Evolutionary conservation across 2,888 invertebrate genomes (phyloP).

Genomic region (Drepanosiphum platanoidis): DNA sequence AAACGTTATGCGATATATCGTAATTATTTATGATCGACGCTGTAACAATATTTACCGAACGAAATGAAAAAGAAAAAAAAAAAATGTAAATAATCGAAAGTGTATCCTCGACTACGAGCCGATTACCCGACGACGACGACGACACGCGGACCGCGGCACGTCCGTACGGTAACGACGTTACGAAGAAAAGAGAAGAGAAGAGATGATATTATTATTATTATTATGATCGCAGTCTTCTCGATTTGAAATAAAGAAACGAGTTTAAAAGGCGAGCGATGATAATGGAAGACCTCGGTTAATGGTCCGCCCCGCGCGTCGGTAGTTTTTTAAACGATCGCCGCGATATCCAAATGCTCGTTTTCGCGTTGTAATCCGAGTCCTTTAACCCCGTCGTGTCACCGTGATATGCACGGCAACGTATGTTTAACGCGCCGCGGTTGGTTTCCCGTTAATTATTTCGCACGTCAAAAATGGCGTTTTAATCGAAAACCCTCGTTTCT

Average conservation of each 20-base stretch:
- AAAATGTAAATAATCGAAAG: constrained; percentile 18
- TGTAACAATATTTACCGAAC: constrained; percentile 26
- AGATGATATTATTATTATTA: too few relatives aligned
- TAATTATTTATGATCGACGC: constrained; percentile 26
- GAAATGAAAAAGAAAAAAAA: background rate
- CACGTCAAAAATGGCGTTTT: constrained; percentile 29
- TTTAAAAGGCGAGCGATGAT: background rate
- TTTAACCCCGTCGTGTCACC: constrained; percentile 16
- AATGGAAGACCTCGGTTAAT: background rate
- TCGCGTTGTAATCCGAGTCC: constrained; percentile 8
- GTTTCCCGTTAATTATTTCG: background rate
- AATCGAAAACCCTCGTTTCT: constrained; percentile 25
- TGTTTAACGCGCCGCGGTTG: background rate
- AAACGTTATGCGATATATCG: background rate
- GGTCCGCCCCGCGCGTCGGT: background rate
- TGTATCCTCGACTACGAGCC: background rate
- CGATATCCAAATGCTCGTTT: background rate
- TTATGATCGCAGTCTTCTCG: background rate
- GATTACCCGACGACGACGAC: too few relatives aligned
- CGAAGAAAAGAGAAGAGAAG: too few relatives aligned
- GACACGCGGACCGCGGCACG: background rate
- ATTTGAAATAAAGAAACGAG: background rate
- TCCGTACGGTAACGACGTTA: background rate
- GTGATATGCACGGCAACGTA: background rate
- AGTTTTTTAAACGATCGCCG: background rate